These are phyloP conservation scores for Eledone cirrhosa DNA, from an alignment of 2,888 invertebrate genomes.

Conservation along the genomic window DNA sequence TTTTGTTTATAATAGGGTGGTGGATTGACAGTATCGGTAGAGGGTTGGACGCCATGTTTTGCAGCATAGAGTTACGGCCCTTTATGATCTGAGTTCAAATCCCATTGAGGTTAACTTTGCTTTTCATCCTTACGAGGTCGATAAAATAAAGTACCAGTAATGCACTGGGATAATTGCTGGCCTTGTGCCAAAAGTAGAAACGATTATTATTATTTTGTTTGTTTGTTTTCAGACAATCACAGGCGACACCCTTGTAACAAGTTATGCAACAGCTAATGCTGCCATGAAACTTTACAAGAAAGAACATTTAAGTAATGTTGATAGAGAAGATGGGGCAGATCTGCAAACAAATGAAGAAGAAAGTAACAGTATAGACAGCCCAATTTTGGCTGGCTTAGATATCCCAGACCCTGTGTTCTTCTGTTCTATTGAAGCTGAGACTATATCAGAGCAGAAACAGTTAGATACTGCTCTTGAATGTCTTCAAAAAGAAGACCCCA, in stretches of 20 bases:
- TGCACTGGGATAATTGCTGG: no score
- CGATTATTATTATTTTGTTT: no score
- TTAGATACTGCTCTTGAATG: slow-evolving; percentile 84
- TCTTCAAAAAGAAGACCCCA: slow-evolving; percentile 88
- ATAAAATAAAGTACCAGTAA: no score
- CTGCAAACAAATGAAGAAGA: slow-evolving; percentile 25
- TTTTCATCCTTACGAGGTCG: no score
- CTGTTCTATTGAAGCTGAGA: slow-evolving; percentile 93
- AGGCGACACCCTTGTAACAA: slow-evolving; percentile 68
- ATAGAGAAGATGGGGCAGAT: slow-evolving; percentile 32
- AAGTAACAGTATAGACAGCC: slow-evolving; percentile 25
- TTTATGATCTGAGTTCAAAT: no score
- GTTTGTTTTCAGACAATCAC: slow-evolving; percentile 70
- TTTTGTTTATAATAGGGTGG: no score
- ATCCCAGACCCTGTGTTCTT: slow-evolving; percentile 96
- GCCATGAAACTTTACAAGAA: slow-evolving; percentile 38
- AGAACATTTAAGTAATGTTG: slow-evolving; percentile 27
- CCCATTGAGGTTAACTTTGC: no score
- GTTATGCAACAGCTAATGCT: slow-evolving; percentile 38
- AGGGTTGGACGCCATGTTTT: no score
- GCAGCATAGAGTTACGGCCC: no score
- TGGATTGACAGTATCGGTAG: no score
- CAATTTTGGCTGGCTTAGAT: slow-evolving; percentile 72
- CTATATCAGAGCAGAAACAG: slow-evolving; percentile 77
- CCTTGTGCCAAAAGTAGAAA: no score